Conservation (phyloP, 2,113 vertebrate genomes). For the Theristicus caerulescens region DNA sequence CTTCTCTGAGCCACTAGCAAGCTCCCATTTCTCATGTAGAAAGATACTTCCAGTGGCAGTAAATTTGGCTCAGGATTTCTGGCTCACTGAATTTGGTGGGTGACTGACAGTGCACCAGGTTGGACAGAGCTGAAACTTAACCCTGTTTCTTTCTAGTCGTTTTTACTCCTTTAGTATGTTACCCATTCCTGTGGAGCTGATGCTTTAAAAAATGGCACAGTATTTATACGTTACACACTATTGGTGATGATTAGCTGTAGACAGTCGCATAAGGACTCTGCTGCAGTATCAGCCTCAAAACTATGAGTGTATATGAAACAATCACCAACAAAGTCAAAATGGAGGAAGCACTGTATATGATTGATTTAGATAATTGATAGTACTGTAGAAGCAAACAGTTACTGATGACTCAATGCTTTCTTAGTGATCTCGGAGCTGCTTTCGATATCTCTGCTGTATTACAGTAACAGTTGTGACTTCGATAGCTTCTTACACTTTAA, state of each 20-base stretch:
- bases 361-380: not conserved
- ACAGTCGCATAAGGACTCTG: not conserved
- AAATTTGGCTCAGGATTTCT: not conserved
- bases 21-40: not conserved
- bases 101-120: not conserved
- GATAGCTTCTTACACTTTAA: not conserved
- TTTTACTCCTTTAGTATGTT: not conserved
- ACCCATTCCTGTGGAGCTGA: not conserved
- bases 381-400: not conserved
- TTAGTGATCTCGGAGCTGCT: not conserved
- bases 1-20: not conserved
- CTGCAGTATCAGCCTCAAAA: not conserved
- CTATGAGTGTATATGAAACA: not conserved
- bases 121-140: not conserved
- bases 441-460: not conserved
- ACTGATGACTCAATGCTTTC: not conserved
- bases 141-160: not conserved
- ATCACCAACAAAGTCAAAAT: not conserved
- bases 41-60: not conserved
- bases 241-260: not conserved
- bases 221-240: fast-evolving
- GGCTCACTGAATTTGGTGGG: not conserved
- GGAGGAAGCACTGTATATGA: not conserved
- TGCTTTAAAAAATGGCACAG: not conserved
- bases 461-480: not conserved